Percentiles rank a stretch among this genome's conserved stretches.
Conservation (phyloP, 2,113 vertebrate species). For the Salvelinus alpinus region DNA sequence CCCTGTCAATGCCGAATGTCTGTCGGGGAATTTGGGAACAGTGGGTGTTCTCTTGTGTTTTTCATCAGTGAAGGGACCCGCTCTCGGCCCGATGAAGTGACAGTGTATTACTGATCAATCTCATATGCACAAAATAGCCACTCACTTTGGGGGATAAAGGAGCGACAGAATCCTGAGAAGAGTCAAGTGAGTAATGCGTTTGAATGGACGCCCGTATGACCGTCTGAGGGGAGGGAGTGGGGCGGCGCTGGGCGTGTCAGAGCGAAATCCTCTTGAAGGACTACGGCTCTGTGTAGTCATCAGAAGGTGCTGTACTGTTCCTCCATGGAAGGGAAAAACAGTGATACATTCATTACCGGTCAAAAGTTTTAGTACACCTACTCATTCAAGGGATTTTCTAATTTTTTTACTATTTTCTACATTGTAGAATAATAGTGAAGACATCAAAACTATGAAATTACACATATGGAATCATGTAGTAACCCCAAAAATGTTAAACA, state of each 20-base stretch:
- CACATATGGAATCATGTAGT: too few relatives aligned
- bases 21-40: conserved; percentile 20
- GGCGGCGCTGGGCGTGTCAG: neutral
- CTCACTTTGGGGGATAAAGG: conserved; percentile 24
- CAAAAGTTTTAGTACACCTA: too few relatives aligned
- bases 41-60: conserved; percentile 31
- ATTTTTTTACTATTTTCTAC: too few relatives aligned
- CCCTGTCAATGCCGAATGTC: conserved; percentile 1
- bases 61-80: conserved; percentile 8
- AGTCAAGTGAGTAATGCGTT: conserved; percentile 39
- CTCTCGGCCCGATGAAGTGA: conserved; percentile 16
- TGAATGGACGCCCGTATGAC: conserved; percentile 11
- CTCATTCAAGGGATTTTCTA: too few relatives aligned
- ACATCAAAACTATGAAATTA: too few relatives aligned
- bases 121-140: conserved; percentile 17
- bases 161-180: conserved; percentile 23
- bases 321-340: neutral
- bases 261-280: neutral
- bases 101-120: conserved; percentile 28
- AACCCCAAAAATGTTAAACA: too few relatives aligned
- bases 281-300: neutral
- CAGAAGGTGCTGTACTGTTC: conserved; percentile 7
- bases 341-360: neutral
- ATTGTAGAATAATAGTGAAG: too few relatives aligned
- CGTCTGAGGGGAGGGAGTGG: neutral